Base-by-base conservation (phyloP, 2,888 invertebrate species). In the Phytoseiulus persimilis region DNA sequence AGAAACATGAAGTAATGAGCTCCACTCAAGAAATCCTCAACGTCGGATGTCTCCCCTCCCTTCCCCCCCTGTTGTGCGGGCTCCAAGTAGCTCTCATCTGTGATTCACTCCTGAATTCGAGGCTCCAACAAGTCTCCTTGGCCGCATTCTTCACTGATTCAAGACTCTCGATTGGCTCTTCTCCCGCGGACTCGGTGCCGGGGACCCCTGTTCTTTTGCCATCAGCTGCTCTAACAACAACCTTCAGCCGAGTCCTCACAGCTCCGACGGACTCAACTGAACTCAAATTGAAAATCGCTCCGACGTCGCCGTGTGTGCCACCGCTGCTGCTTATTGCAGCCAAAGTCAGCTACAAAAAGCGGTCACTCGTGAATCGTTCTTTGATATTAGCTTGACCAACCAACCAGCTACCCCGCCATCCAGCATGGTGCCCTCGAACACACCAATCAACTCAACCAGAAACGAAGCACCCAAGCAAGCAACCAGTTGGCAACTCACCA, bases 281-380 rank as follows among this genome's bases (percentile, higher is more conserved):
- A 65, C 65, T 65, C 65, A 28, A 65, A 65, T 65, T 65, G 65
- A 65, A 65, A 65, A 65, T 28, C 65, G 65, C 65, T 65, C 65
- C 14, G 65, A 65, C 65, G 23, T 23, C 65, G 65, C 1, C 65
- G 28, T 18, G 9, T 65, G 1, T 65, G 65, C 65, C 28, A 28
- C 65, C 65, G 65, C 65, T 65, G 65, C 65, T 65, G 65, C 65
- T 65, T 65, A 65, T 65, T 65, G 65, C 65, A 28, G 28, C 14
- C 65, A 23, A 23, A 65, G 65, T 65, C 18, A 65, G 65, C 65
- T 65, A 65, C 65, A 65, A 65, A 65, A 65, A 65, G 65, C 65
- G 65, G 65, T 65, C 65, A 65, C 65, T 65, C 65, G 65, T 65
- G 65, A 65, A 65, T 65, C 65, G 65, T 65, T 65, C 65, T 65